These are phyloP conservation scores for Speoplatyrhinus poulsoni DNA, from an alignment of 2,113 vertebrate species.

Conservation along the genomic window DNA sequence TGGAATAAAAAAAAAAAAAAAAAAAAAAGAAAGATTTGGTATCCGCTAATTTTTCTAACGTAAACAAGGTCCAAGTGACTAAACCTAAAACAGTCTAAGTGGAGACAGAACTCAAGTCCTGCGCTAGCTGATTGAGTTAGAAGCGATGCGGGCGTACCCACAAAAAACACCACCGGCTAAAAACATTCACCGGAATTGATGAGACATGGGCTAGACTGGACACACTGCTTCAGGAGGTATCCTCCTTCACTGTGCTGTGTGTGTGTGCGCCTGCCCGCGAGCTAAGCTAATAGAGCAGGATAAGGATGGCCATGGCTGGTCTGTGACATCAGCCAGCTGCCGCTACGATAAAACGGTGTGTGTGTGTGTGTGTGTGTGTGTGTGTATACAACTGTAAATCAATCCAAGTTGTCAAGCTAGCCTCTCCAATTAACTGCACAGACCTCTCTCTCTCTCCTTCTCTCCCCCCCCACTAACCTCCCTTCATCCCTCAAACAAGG, in stretches of 20 bases:
- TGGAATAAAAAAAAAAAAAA: too few relatives aligned
- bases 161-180: background rate
- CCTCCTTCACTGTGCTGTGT: background rate
- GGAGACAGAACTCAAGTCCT: background rate
- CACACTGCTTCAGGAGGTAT: background rate
- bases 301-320: constrained; percentile 56
- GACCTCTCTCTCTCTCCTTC: constrained; percentile 9
- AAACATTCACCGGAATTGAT: constrained; percentile 19
- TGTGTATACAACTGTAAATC: constrained; percentile 83
- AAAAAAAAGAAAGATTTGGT: too few relatives aligned
- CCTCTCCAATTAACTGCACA: constrained; percentile 47
- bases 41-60: too few relatives aligned
- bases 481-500: constrained; percentile 8
- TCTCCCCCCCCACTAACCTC: too few relatives aligned
- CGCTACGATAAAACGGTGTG: constrained; percentile 77
- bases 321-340: constrained; percentile 87
- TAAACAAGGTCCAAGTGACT: too few relatives aligned
- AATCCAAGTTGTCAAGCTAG: constrained; percentile 71
- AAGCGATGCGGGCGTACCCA: constrained; percentile 5
- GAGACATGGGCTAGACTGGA: constrained; percentile 4
- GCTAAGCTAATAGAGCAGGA: constrained; percentile 81
- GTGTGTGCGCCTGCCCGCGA: constrained; percentile 45
- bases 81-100: too few relatives aligned
- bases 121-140: constrained; percentile 38
- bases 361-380: constrained; percentile 13